Conservation (phyloP, 2,113 vertebrate genomes). For the Burhinus oedicnemus region DNA sequence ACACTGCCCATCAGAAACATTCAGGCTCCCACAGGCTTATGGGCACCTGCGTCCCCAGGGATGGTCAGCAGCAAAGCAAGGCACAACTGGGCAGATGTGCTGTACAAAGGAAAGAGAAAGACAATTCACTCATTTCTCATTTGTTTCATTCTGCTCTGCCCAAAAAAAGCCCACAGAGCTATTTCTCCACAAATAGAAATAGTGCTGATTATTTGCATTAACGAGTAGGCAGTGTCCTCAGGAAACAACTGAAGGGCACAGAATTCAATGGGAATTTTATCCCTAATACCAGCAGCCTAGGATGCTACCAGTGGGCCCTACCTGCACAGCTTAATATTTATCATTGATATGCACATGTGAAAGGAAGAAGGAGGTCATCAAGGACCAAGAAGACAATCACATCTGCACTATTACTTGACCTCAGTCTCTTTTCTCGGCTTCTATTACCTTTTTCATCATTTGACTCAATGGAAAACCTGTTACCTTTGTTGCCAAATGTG, state of each 20-base stretch:
- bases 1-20: neutral
- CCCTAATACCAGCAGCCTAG: neutral
- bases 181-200: neutral
- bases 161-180: neutral
- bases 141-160: neutral
- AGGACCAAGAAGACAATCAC: neutral
- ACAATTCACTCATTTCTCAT: neutral
- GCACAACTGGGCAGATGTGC: neutral
- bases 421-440: neutral
- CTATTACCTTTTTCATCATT: neutral
- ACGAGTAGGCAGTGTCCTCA: neutral
- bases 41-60: neutral
- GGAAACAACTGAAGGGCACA: neutral
- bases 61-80: neutral
- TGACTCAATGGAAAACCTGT: neutral
- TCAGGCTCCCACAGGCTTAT: neutral
- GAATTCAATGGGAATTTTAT: neutral
- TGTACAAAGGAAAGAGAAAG: neutral
- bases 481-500: neutral
- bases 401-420: neutral
- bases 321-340: neutral
- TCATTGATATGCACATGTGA: rapidly evolving
- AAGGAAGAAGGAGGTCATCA: neutral
- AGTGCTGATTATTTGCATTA: neutral
- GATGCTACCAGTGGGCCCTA: neutral